Evolutionary conservation across 1,140 invertebrate species (phyloP), one percentile per base, ranked within the genome.

Genomic region (Oreohelix idahoensis): DNA sequence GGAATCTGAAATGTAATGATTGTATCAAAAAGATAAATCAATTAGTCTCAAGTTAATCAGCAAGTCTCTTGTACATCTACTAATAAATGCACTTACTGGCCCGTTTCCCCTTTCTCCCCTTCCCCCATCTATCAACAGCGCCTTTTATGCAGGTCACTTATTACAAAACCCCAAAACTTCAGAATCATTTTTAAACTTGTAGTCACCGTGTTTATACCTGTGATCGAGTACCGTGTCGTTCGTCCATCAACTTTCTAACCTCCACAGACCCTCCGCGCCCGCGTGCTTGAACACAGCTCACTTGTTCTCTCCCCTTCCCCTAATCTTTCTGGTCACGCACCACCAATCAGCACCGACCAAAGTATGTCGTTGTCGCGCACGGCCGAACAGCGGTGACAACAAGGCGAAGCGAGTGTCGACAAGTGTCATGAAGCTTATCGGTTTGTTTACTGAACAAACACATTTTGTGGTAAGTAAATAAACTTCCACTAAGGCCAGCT

Each of bases 311-410:
- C 63, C 63, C 63, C 8, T 23, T n/a, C 26, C 23, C 20, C n/a
- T 1, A 66, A 32, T n/a, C n/a, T 66, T 17, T n/a, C 29, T 32
- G 63, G 63, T 66, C 29, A 66, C 63, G 63, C 63, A 32, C 63
- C 63, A 32, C 29, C 63, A 66, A 32, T 32, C 63, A 66, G 63
- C 63, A 66, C 63, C 17, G 63, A 66, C 63, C 29, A 66, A 66
- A 32, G 29, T 66, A 66, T 66, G n/a, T 23, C 23, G 23, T n/a
- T 13, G 63, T 66, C 63, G 63, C 63, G 63, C 20, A 66, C 63
- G 63, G 63, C 2, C 63, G 29, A 66, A 66, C 63, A 66, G 63
- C n/a, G 17, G 63, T 32, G 63, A 66, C 63, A 66, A 66, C 63
- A 66, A 66, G 17, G 10, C 26, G 10, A 11, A 23, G 23, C 26